phyloP scores from a whole-genome alignment of 2,113 vertebrate species.

The Hippocampus comes region DNA sequence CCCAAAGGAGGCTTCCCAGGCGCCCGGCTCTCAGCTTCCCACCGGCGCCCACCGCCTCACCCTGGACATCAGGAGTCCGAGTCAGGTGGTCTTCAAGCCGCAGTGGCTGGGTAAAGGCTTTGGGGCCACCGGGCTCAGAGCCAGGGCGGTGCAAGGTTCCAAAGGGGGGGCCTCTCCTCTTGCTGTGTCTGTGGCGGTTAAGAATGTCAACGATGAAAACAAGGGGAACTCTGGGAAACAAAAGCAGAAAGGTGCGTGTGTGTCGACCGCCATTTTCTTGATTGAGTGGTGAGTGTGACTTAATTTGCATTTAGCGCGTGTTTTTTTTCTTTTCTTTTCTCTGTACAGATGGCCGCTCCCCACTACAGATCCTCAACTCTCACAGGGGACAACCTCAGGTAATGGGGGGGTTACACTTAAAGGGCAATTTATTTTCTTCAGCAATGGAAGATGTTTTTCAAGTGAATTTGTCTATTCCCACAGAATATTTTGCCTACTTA shows the following conservation, averaged over 20 bases:
- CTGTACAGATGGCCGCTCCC: conserved; percentile 75
- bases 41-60: conserved; percentile 55
- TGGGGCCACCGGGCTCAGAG: conserved; percentile 57
- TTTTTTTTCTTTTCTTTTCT: not conserved
- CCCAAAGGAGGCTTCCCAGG: not conserved
- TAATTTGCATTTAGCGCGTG: not conserved
- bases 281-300: not conserved
- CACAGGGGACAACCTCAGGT: conserved; percentile 73
- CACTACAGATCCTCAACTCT: conserved; percentile 86
- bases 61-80: conserved; percentile 70
- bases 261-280: not conserved
- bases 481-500: not conserved
- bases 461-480: not conserved
- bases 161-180: conserved; percentile 66
- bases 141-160: conserved; percentile 53
- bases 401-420: not conserved
- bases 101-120: conserved; percentile 77
- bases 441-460: not conserved
- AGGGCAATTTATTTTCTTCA: not conserved
- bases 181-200: conserved; percentile 44
- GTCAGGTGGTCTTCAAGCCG: conserved; percentile 75
- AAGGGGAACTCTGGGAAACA: conserved; percentile 57
- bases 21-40: not conserved
- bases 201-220: conserved; percentile 62
- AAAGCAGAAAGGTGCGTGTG: conserved; percentile 66